Evolutionary conservation across 2,797 vertebrate genomes (phyloP), one percentile per base, ranked within the genome.

Genomic region (Acrossocheilus wenchowensis): DNA sequence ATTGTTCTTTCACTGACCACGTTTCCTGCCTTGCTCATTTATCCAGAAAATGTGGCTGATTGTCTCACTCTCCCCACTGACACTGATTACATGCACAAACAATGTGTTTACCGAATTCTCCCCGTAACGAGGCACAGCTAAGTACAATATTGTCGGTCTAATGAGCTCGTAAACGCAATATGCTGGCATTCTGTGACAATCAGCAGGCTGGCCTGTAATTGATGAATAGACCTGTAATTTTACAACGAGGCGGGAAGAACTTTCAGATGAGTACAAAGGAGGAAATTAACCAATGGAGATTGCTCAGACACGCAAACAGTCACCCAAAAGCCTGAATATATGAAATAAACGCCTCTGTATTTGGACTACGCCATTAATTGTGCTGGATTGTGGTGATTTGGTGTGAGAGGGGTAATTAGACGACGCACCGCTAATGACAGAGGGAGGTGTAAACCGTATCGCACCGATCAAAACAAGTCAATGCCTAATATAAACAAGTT

Each of bases 121-220:
- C 83, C 85, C 84, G 82, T 93, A 94, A 95, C 91, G 90, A 93
- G 89, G 92, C 91, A 89, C 91, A 87, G 91, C 91, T 93, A 92
- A 94, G 91, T 88, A 93, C 89, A 94, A 94, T 92, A 92, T 92
- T 93, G 92, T 92, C 89, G 88, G 88, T 78, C 88, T 93, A 94
- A 94, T 88, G 52, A 93, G 92, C 93, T 93, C 87, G 54, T 92
- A 93, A 94, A 94, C 87, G 86, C 90, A 94, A 93, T 93, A 92
- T 91, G 90, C 80, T 90, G 88, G 78, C 92, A 87, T 92, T 93
- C 86, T 91, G 88, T 88, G 89, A 87, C 90, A 89, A 90, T 92
- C 89, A 92, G 88, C 83, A 82, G 88, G 86, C 91, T 80, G 85
- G 50, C 74, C 81, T 83, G 78, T 89, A 92, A 93, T 91, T 91